These are phyloP conservation scores for Agrochola lychnidis DNA, from an alignment of 2,888 invertebrate species.

Conservation along the genomic window DNA sequence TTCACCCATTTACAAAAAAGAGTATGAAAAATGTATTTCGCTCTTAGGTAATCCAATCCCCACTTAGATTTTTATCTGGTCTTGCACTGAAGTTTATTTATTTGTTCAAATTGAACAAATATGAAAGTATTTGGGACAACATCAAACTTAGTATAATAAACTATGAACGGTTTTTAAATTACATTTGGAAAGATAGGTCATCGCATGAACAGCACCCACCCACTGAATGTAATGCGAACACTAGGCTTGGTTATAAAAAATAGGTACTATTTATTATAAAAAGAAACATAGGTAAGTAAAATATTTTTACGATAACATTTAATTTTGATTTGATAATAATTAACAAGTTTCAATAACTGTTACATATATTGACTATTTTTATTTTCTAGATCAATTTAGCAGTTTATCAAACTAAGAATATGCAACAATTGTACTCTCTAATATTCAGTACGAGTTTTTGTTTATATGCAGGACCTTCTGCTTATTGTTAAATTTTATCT, in stretches of 20 bases:
- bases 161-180: not conserved
- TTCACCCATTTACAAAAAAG: not conserved
- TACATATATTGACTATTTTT: not conserved
- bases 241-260: not conserved
- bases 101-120: constrained; percentile 7
- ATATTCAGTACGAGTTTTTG: not conserved
- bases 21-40: not conserved
- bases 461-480: not conserved
- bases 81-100: not conserved
- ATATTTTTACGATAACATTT: not conserved
- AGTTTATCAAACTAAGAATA: constrained; percentile 1
- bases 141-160: not conserved
- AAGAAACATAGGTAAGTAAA: not conserved
- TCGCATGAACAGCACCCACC: not conserved
- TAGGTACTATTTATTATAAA: not conserved
- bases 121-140: not conserved
- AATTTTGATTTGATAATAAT: not conserved
- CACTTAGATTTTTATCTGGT: not conserved
- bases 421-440: not conserved
- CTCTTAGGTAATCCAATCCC: not conserved
- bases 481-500: not conserved
- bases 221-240: not conserved
- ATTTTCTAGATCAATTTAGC: not conserved
- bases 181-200: not conserved
- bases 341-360: not conserved